Percentiles rank a stretch among this genome's conserved stretches.
Evolutionary conservation across 2,888 invertebrate genomes (phyloP).

Genomic region (Ctenicera cuprea): DNA sequence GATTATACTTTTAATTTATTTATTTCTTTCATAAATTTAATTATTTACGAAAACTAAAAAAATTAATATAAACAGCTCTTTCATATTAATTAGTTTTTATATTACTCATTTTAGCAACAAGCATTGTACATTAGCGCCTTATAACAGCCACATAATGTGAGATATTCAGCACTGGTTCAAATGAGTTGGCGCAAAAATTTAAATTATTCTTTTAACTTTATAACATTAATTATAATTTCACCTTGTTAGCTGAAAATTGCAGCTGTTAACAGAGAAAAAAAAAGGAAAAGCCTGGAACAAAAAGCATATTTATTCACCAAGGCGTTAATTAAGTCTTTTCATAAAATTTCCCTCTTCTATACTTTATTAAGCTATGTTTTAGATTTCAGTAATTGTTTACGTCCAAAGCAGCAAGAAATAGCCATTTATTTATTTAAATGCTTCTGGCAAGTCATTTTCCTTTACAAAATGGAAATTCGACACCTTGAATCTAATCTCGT

Average conservation of each 20-base stretch:
- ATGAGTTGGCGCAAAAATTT: too few relatives aligned
- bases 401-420: background rate
- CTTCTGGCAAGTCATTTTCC: background rate
- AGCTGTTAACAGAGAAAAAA: constrained; percentile 9
- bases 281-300: constrained; percentile 2
- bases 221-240: constrained; percentile 14
- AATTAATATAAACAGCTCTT: too few relatives aligned
- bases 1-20: too few relatives aligned
- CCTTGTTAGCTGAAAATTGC: constrained; percentile 7
- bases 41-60: too few relatives aligned
- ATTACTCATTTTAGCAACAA: too few relatives aligned
- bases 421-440: constrained; percentile 28
- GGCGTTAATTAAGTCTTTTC: constrained; percentile 29
- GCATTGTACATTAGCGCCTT: too few relatives aligned
- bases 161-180: too few relatives aligned
- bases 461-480: constrained; percentile 20
- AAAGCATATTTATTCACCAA: constrained; percentile 8
- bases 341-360: constrained; percentile 1
- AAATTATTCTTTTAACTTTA: background rate
- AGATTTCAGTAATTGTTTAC: constrained; percentile 10
- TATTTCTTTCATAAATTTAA: too few relatives aligned
- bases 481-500: constrained; percentile 27
- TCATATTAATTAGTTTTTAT: too few relatives aligned
- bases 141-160: too few relatives aligned
- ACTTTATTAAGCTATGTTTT: constrained; percentile 8